Evolutionary conservation across 1,140 invertebrate species (phyloP).

Genomic region (Halyomorpha halys): DNA sequence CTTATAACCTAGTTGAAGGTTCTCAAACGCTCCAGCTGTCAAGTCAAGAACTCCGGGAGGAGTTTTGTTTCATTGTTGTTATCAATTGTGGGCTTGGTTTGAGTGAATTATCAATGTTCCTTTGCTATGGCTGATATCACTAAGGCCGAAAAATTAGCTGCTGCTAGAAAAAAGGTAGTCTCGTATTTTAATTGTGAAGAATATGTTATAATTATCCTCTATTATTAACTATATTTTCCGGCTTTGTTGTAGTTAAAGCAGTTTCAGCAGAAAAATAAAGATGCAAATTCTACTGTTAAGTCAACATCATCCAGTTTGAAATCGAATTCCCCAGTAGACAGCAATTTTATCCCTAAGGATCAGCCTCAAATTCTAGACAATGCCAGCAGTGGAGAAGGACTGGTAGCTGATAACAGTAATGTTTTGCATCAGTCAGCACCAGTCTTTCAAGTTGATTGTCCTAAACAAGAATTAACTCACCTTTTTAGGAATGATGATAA

Average conservation of each 20-base stretch:
- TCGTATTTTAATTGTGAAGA: not conserved
- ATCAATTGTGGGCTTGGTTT: not conserved
- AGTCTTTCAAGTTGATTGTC: no score
- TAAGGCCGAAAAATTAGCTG: conserved; percentile 28
- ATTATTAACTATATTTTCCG: not conserved
- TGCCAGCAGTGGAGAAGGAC: no score
- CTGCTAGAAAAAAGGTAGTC: conserved; percentile 25
- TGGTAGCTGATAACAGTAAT: no score
- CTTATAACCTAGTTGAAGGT: not conserved
- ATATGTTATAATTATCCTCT: not conserved
- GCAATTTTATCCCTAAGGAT: not conserved
- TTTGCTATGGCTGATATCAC: conserved; percentile 21
- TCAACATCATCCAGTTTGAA: conserved; percentile 3
- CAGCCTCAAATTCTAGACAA: not conserved
- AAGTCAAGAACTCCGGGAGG: not conserved
- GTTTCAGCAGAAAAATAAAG: conserved; percentile 27
- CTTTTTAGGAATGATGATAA: no score
- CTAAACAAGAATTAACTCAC: no score
- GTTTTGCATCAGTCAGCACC: no score
- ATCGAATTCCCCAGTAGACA: not conserved
- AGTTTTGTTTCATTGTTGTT: not conserved
- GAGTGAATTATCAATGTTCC: not conserved
- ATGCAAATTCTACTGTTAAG: conserved; percentile 11
- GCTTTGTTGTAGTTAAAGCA: conserved; percentile 23
- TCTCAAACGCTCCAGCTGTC: not conserved